These are phyloP conservation scores for Limnodromus scolopaceus DNA, from an alignment of 2,797 vertebrate species.

Conservation along the genomic window DNA sequence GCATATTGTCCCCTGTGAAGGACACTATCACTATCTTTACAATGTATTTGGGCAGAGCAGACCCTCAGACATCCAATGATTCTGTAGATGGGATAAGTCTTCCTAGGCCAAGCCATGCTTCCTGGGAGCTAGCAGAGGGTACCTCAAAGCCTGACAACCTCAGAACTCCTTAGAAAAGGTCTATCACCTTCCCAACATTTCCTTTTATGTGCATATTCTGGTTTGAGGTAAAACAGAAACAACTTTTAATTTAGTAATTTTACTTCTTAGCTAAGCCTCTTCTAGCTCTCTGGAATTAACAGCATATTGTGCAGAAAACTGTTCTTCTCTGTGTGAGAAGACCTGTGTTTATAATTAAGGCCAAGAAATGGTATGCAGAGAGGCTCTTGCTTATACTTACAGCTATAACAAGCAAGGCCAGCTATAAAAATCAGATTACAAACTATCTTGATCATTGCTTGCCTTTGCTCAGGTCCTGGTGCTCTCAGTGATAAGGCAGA, in stretches of 20 bases:
- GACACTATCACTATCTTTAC: accelerated
- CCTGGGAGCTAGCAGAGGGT: neutral
- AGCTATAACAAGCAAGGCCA: too few species aligned
- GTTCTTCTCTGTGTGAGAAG: too few species aligned
- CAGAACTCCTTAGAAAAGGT: neutral
- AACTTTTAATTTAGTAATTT: too few species aligned
- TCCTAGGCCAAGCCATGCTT: neutral
- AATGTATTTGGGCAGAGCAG: neutral
- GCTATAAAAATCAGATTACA: neutral
- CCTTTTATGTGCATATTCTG: neutral
- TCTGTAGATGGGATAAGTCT: neutral
- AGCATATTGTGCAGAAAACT: too few species aligned
- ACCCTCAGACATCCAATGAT: neutral
- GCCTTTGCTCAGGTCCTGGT: neutral
- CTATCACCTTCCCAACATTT: neutral
- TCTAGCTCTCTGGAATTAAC: too few species aligned
- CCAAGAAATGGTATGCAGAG: too few species aligned
- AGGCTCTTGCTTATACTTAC: too few species aligned
- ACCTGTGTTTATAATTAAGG: too few species aligned
- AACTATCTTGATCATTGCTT: neutral
- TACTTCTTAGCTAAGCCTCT: too few species aligned
- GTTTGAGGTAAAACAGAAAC: too few species aligned
- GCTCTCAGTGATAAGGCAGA: neutral
- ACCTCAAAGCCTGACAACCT: neutral
- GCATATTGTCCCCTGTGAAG: neutral